Evolutionary conservation across 1,140 invertebrate species (phyloP), one percentile per base, ranked within the genome.

Genomic region (Holcopasites calliopsidis): DNA sequence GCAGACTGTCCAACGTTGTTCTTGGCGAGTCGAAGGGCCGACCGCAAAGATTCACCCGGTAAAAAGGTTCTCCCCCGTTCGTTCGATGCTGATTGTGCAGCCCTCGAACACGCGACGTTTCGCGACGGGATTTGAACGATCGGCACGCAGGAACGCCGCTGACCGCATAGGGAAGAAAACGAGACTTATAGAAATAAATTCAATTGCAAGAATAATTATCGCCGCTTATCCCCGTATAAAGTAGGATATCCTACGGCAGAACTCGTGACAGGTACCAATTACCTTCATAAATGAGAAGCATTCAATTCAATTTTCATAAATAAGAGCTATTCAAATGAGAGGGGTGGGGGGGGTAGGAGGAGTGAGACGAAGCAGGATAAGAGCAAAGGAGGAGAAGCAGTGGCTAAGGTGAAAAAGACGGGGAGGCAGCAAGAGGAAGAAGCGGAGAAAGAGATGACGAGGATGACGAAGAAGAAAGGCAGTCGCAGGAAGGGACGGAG

Each of bases 291-390:
- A 89, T 89, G 87, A 87, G 86, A 86, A 84, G 84, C 85, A 90
- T 89, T 89, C 88, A 87, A 88, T 90, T 89, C 88, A 89, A 90
- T 90, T 89, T 90, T 90, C 89, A 90, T 90, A 90, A 89, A 90
- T 90, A 90, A 89, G 86, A 85, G 88, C 85, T 86, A 90, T 89
- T 88, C 85, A 89, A 89, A 89, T 89, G 83, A 86, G 82, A 65
- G 84, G 79, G 75, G 61, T 58, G 69, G 79, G 66, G 76, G 76
- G 70, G 26, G n/a, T n/a, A n/a, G n/a, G 68, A 49, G 69, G 33
- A 58, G 38, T n/a, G 16, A 16, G 52, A 44, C 21, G 65, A 21
- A 73, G 61, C 18, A 61, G 60, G 42, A 58, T 38, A 55, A 74
- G 62, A 38, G 57, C 60, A 57, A 66, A 71, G 50, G 18, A 60